Evolutionary conservation across 1,140 invertebrate species (phyloP), one percentile per base, ranked within the genome.

Genomic region (Phocides pigmalion): DNA sequence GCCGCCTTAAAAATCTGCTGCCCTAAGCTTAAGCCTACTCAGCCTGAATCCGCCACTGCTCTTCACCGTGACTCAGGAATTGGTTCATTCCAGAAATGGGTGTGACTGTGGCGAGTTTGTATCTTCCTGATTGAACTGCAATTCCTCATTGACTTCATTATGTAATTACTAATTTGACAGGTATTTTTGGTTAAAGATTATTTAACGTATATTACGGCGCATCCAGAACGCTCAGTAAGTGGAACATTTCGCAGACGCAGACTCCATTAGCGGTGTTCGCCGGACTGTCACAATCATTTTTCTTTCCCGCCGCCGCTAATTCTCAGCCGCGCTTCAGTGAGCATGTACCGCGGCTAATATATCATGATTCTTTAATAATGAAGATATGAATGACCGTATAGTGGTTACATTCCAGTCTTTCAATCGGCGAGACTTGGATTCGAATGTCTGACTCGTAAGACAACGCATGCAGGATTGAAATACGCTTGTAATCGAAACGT

Each of bases 251-350:
- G 87, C 85, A 86, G 87, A 86, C 84, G 87, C 82, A 84, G 88
- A 86, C 82, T 90, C 88, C 88, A 90, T 90, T 90, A 90, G 85
- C 76, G 82, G 72, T 84, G 87, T 81, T 84, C 87, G 85, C 81
- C 87, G 88, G 87, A 89, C 88, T 91, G 88, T 91, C 89, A 89
- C 89, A 91, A 89, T 91, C 85, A 89, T 91, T 91, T 90, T 90
- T 90, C 87, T 90, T 90, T 89, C 79, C 83, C 85, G 85, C 85
- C 82, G 83, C 82, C 72, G 85, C 88, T 90, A 89, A 90, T 90
- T 90, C 88, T 87, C 85, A 77, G 79, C 84, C 76, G 71, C 85
- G 83, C 84, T 89, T 81, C 83, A 82, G 77, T 88, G 82, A 78
- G 50, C 77, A 73, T 74, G 19, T 44, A 87, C 67, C 42, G 8